Percentiles rank a stretch among this genome's conserved stretches.
These are phyloP conservation scores for Stenotaenia linearis DNA, from an alignment of 2,888 invertebrate species.

Conservation along the genomic window DNA sequence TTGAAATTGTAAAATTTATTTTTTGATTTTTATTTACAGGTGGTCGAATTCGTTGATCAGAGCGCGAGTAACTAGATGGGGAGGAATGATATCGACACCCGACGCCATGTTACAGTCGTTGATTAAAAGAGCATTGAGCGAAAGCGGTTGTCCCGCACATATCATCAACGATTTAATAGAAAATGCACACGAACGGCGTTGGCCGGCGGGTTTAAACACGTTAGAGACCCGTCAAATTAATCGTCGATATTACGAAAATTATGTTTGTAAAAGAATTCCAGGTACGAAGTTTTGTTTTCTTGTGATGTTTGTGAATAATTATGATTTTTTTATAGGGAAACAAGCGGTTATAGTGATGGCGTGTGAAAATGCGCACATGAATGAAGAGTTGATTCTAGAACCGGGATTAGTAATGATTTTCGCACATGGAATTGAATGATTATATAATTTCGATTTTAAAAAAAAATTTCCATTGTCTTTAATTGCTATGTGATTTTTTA, in stretches of 20 bases:
- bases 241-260: conserved; percentile 86
- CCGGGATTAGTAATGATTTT: conserved; percentile 98
- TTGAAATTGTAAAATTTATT: neutral
- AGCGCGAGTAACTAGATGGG: conserved; percentile 91
- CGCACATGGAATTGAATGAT: conserved; percentile 77
- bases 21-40: conserved; percentile 49
- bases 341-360: conserved; percentile 91
- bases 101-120: conserved; percentile 88
- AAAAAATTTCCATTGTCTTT: too few species aligned
- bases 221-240: conserved; percentile 91
- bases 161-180: conserved; percentile 93
- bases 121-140: conserved; percentile 85
- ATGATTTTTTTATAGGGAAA: conserved; percentile 53
- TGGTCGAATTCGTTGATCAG: conserved; percentile 78
- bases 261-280: conserved; percentile 88
- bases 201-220: conserved; percentile 86
- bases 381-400: conserved; percentile 91
- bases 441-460: too few species aligned
- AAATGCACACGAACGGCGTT: conserved; percentile 90
- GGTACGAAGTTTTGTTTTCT: conserved; percentile 47
- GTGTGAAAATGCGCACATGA: conserved; percentile 91
- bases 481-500: too few species aligned
- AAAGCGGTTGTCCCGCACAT: conserved; percentile 89
- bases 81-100: conserved; percentile 97
- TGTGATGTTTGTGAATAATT: neutral